phyloP scores from a whole-genome alignment of 2,888 invertebrate genomes.

The Panorpa germanica region DNA sequence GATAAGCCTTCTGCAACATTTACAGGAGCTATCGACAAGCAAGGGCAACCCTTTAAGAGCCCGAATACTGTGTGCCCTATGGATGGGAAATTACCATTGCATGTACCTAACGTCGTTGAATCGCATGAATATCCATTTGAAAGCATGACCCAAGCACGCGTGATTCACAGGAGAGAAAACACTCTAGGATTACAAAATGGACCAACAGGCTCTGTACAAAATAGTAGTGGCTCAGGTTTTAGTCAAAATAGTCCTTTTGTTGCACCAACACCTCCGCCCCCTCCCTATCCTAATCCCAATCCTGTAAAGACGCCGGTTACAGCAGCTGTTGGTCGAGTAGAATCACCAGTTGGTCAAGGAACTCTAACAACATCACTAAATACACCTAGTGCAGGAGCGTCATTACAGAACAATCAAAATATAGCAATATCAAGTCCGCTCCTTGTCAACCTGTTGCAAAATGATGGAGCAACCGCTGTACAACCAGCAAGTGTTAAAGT shows the following conservation, averaged over 20 bases:
- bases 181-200: constrained; percentile 16
- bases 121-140: constrained; percentile 63
- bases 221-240: constrained; percentile 16
- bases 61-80: constrained; percentile 80
- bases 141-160: constrained; percentile 80
- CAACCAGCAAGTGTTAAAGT: neutral
- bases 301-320: constrained; percentile 3
- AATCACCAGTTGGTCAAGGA: constrained; percentile 9
- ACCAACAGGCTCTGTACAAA: constrained; percentile 14
- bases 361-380: constrained; percentile 17
- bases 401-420: constrained; percentile 23
- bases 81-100: constrained; percentile 42
- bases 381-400: constrained; percentile 24
- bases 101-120: constrained; percentile 31
- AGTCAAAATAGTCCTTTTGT: constrained; percentile 9
- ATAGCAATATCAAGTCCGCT: constrained; percentile 76
- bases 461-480: constrained; percentile 35
- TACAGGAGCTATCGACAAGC: constrained; percentile 21
- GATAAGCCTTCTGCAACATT: too few relatives aligned
- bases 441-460: constrained; percentile 80
- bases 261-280: constrained; percentile 15
- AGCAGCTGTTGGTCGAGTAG: constrained; percentile 15
- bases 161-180: constrained; percentile 57
- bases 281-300: constrained; percentile 21
- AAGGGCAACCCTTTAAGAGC: constrained; percentile 41